Evolutionary conservation across 2,888 invertebrate species (phyloP), one percentile per base, ranked within the genome.

Genomic region (Lepeophtheirus nordmannii): DNA sequence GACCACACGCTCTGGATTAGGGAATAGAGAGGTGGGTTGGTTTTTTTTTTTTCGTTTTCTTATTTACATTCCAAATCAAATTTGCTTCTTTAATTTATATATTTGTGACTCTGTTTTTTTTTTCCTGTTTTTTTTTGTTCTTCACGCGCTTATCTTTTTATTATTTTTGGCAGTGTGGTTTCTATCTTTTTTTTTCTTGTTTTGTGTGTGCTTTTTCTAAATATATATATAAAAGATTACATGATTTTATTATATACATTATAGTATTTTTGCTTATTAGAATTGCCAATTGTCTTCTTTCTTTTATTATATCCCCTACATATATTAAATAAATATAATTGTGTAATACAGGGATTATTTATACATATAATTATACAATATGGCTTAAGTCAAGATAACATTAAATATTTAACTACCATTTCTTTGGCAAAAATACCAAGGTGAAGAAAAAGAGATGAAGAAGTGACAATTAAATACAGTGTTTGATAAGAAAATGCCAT

Each of bases 1-100:
- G 41, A 62, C 62, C 40, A 62, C 62, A 20, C 62, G 62, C 38
- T 38, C 20, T 40, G 41, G 62, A 40, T 20, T 40, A 20, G 37
- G 37, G 17, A 62, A 41, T 23, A n/a, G 41, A 40, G 41, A 62
- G 62, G 62, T 23, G 58, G 23, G 23, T 22, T 22, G 10, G n/a
- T 17, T 46, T 46, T n/a, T 8, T 1, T 8, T 46, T 46, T 2
- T 46, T 46, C 8, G 53, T 46, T n/a, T 17, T 2, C 5, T 17
- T n/a, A 5, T 8, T 17, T 46, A 30, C 17, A 23, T 23, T 20
- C 1, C 20, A 22, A 20, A 22, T 20, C 20, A 22, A 22, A 58
- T 20, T 17, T 22, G 58, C 58, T 22, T 58, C 22, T 58, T 58
- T 58, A 22, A 58, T 23, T 58, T 22, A 17, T 17, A 22, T 58